A percentile compares a stretch with the other conserved stretches of the same genome.
Conservation (phyloP, 2,888 invertebrate genomes). For the Plutella xylostella region DNA sequence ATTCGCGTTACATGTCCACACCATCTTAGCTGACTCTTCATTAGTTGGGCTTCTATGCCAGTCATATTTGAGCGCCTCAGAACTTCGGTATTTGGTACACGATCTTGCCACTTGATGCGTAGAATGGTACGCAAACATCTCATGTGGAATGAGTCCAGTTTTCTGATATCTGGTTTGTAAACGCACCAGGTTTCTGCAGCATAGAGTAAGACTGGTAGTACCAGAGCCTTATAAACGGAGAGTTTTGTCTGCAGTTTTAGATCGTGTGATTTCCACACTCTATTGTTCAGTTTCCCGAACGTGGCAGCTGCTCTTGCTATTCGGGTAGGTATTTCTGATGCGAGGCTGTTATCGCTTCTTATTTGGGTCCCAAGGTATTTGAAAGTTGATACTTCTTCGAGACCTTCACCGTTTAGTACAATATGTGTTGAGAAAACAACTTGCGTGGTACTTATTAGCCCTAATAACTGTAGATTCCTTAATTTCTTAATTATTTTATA, state of each 20-base stretch:
- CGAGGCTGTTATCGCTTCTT: slow-evolving; percentile 8
- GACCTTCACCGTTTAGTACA: neutral
- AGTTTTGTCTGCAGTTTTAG: slow-evolving; percentile 4
- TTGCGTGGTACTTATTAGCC: too few species aligned
- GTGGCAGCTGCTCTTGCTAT: slow-evolving; percentile 4
- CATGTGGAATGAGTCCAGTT: neutral
- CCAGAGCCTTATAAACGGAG: neutral
- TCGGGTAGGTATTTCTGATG: slow-evolving; percentile 6
- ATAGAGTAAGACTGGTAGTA: slow-evolving; percentile 10
- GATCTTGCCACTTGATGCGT: slow-evolving; percentile 1
- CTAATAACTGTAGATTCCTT: too few species aligned
- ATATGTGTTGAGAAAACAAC: too few species aligned
- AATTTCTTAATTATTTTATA: too few species aligned
- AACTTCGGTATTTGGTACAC: neutral
- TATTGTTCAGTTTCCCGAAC: slow-evolving; percentile 1
- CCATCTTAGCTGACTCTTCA: slow-evolving; percentile 13
- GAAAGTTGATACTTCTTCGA: slow-evolving; percentile 7
- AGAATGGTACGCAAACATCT: neutral
- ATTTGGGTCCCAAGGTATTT: slow-evolving; percentile 7
- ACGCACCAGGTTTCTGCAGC: slow-evolving; percentile 15
- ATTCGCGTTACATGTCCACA: slow-evolving; percentile 12
- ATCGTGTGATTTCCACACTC: slow-evolving; percentile 14
- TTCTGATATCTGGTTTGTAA: slow-evolving; percentile 10
- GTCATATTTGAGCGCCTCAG: neutral
- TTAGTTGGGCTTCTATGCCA: slow-evolving; percentile 1